Evolutionary conservation across 2,113 vertebrate genomes (phyloP), one percentile per base, ranked within the genome.

Genomic region (Thermophis baileyi): DNA sequence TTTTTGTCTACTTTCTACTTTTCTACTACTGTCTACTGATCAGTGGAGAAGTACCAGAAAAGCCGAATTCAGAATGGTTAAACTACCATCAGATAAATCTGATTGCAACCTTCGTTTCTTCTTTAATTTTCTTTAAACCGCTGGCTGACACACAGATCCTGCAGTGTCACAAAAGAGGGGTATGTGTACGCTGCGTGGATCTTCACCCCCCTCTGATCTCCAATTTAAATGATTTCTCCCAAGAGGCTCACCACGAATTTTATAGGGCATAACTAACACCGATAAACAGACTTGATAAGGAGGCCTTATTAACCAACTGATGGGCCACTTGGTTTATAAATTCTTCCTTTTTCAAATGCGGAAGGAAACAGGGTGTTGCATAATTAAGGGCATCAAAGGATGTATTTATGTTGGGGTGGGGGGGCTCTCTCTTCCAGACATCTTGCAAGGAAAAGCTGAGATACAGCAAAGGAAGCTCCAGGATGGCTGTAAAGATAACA

Each of bases 201-300:
- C 14, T 55, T 55, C 6, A 22, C 51, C 40, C 30, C 1, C 0
- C 24, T 46, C 44, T 35, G 16, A 10, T 12, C 30, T 47, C 16
- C 69, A 0, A 46, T 94, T 95, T 92, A 94, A 96, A 91, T 94
- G 94, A 94, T 95, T 93, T 91, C 53, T 94, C 95, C 95, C 95
- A 25, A 95, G 96, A 95, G 95, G 69, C 95, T 94, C 91, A 93
- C 87, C 40, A 91, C 35, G 86, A 89, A 93, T 94, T 97, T 98
- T 97, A 97, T 94, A 95, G 96, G 92, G 95, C 95, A 94, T 95
- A 96, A 97, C 97, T 97, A 97, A 97, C 95, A 95, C 95, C 93
- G 96, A 97, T 96, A 95, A 98, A 96, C 94, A 97, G 95, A 94
- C 94, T 6, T 54, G 96, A 97, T 96, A 96, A 96, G 96, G 94